Base-by-base conservation (phyloP, 2,888 invertebrate genomes). In the Diplazon laetatorius region DNA sequence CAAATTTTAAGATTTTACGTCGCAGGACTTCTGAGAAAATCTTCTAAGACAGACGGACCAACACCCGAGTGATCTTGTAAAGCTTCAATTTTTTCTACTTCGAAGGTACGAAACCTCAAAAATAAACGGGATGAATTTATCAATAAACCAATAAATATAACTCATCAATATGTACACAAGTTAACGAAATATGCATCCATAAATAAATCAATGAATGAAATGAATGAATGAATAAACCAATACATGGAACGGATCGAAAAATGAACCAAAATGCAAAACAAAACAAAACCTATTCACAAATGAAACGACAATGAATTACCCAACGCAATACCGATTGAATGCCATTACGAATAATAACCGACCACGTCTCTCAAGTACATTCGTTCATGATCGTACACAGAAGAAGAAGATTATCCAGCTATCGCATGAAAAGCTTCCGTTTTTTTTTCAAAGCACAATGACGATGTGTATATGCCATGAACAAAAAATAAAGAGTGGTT, bases 301-400 rank as follows among this genome's bases (percentile, higher is more conserved):
- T 48, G 18, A 48, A 48, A 20, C 20, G 10, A 52, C 50, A 25
- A 52, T 52, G 50, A 25, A 52, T 52, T 25, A 52, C n/a, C 50
- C 25, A n/a, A 22, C n/a, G n/a, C 6, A 8, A 18, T 14, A 44
- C 16, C 44, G 6, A 14, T 44, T 44, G 12, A 3, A 10, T 12
- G 10, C 4, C 9, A 20, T 20, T 20, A 10, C 10, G 20, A 20
- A 4, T 50, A 22, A 22, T 12, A 12, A 20, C 9, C 22, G 30
- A 6, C 4, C 4, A 30, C 2, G 12, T 50, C 25, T 25, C n/a
- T 18, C 0, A 2, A 5, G 2, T 12, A 2, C 22, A 1, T 1
- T 25, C 12, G 22, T 52, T 52, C 22, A n/a, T 1, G 8, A 22
- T 52, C 25, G 22, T 52, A 12, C n/a, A 35, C 10, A 55, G 30